Base-by-base conservation (phyloP, 1,140 invertebrate genomes). In the Meloidogyne floridensis region DNA sequence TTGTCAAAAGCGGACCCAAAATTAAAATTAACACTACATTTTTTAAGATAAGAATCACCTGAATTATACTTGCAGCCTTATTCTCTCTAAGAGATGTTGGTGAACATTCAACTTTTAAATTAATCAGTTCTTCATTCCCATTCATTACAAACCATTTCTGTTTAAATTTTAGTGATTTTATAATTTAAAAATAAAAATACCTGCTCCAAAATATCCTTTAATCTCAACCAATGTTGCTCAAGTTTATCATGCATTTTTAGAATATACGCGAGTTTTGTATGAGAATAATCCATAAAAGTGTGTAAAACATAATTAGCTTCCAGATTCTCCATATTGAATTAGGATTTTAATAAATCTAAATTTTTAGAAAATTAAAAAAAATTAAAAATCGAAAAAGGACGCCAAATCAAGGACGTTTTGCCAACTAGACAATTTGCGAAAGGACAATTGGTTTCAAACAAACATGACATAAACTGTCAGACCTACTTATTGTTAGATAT, bases 171-270 rank as follows among this genome's bases (percentile, higher is more conserved):
- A n/a, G 15, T 32, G 1, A 32, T 32, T 32, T 32, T 1, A n/a
- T n/a, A 15, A 51, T 74, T 18, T 4, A 73, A 15, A 47, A 51
- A 32, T 18, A 79, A 71, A 20, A 32, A 10, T 3, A 78, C 77
- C 77, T 79, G 77, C 15, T 79, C 77, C 15, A 69, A 72, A 13
- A 79, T 32, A 10, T 18, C 65, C n/a, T 69, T 79, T 51, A 79
- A 72, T 47, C 51, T 79, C 9, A 79, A 69, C 77, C 77, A 79
- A 43, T 79, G 77, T 71, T 79, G 69, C 6, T 69, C 77, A 15
- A 72, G 11, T 47, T 79, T 79, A 18, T 71, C 13, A n/a, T 79
- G 77, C 13, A 72, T 9, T n/a, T 65, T 65, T 18, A 65, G n/a
- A 65, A 65, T 65, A n/a, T 65, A 65, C 15, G 15, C n/a, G 3